phyloP scores from a whole-genome alignment of 2,888 invertebrate genomes.

The Cordilura impudica region DNA sequence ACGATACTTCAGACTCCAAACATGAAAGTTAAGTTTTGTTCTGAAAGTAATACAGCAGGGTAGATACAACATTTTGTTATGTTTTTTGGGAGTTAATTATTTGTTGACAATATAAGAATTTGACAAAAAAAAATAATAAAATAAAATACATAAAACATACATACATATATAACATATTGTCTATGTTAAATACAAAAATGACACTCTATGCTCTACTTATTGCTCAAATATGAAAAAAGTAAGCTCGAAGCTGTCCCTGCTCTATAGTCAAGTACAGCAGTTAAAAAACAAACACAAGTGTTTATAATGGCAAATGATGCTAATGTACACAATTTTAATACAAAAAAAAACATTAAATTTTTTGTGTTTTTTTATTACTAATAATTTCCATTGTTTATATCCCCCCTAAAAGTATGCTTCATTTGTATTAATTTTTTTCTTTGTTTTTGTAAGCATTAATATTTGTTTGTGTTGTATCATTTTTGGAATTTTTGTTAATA shows the following conservation, averaged over 20 bases:
- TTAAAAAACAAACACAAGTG: slow-evolving; percentile 51
- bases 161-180: slow-evolving; percentile 56
- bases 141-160: slow-evolving; percentile 45
- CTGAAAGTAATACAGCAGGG: slow-evolving; percentile 9
- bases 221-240: not conserved
- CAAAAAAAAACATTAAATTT: not conserved
- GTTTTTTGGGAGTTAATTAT: slow-evolving; percentile 49
- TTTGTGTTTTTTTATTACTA: not conserved
- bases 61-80: slow-evolving; percentile 9
- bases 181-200: not conserved
- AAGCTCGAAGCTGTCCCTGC: not conserved
- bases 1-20: not conserved
- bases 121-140: slow-evolving; percentile 20
- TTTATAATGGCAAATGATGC: slow-evolving; percentile 55
- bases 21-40: not conserved
- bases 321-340: not conserved
- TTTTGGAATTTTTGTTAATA: slow-evolving; percentile 7
- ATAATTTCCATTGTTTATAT: not conserved
- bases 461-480: slow-evolving; percentile 41
- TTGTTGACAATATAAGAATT: slow-evolving; percentile 44
- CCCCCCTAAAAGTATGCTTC: slow-evolving; percentile 47
- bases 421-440: slow-evolving; percentile 36
- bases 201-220: not conserved
- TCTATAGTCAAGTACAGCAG: slow-evolving; percentile 11
- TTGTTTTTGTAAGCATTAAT: slow-evolving; percentile 15